Conservation (phyloP, 2,113 vertebrate species). For the Vombatus ursinus region DNA sequence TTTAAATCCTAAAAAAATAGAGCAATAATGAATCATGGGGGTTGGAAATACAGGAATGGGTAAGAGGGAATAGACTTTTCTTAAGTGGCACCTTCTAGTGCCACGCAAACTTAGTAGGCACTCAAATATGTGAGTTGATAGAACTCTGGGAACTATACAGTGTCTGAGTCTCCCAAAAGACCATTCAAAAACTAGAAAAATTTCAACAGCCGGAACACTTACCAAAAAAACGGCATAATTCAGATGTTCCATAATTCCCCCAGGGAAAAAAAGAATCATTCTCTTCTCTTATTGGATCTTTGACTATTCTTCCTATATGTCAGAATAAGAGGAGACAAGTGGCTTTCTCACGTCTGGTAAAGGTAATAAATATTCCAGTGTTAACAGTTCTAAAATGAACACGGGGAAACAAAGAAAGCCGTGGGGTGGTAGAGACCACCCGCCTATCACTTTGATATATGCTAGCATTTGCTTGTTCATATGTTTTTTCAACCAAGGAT, state of each 20-base stretch:
- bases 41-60: not conserved
- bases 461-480: not conserved
- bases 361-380: slow-evolving; percentile 36
- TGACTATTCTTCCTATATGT: slow-evolving; percentile 11
- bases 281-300: slow-evolving; percentile 24
- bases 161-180: not conserved
- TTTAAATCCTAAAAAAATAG: not conserved
- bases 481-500: not conserved
- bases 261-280: slow-evolving; percentile 27
- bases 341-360: slow-evolving; percentile 35
- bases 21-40: not conserved
- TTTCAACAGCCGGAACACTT: slow-evolving; percentile 13
- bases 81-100: slow-evolving; percentile 6
- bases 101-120: not conserved
- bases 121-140: slow-evolving; percentile 11
- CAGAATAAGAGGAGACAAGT: slow-evolving; percentile 19
- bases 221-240: slow-evolving; percentile 26
- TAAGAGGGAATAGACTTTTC: not conserved
- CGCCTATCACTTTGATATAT: not conserved
- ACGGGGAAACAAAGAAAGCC: slow-evolving; percentile 8
- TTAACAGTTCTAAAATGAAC: slow-evolving; percentile 31
- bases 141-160: not conserved
- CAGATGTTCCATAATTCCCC: not conserved
- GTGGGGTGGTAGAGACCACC: not conserved
- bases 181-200: not conserved